Base-by-base conservation (phyloP, 2,113 vertebrate species). In the Sphaerodactylus townsendi region DNA sequence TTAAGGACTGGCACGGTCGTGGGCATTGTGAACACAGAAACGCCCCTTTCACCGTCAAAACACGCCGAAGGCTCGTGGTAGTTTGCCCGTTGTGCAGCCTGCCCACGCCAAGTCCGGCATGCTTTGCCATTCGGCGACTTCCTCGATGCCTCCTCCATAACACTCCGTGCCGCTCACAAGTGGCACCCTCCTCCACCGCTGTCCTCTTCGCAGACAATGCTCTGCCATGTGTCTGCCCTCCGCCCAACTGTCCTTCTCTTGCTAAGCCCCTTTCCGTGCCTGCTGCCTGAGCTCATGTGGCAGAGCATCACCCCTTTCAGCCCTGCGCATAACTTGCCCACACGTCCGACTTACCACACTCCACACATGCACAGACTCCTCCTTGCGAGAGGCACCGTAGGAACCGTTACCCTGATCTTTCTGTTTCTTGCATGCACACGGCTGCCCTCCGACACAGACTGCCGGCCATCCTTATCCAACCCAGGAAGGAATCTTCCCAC, bases 141-240 rank as follows among this genome's bases (percentile, higher is more conserved):
- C 39, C 68, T 41, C 70, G 17, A 48, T 35, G 48, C 65, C 1
- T 64, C 70, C 82, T 77, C 64, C 64, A 56, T 56, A 64, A 30
- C 73, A 77, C 37, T 7, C 17, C 3, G 23, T 1, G 33, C 50
- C 66, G 33, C 53, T 64, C 70, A 73, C 73, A 82, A 74, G 39
- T 9, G 9, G 2, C 30, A 35, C 30, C 56, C 56, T 10, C 19
- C 59, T 8, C 39, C 35, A 11, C n/a, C 39, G 15, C 75, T 33
- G 35, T 35, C 75, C 83, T 64, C 83, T 62, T 64, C 37, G 5
- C 9, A 78, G 62, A 85, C 83, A 85, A 85, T 78, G 5, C 83
- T 53, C 53, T 48, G 23, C 46, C 53, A 2, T 8, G 80, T 10
- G 35, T 13, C 4, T 21, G 25, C 50, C 46, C 79, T 70, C 66